phyloP scores from a whole-genome alignment of 2,888 invertebrate species.

The Lordiphosa andalusiaca region DNA sequence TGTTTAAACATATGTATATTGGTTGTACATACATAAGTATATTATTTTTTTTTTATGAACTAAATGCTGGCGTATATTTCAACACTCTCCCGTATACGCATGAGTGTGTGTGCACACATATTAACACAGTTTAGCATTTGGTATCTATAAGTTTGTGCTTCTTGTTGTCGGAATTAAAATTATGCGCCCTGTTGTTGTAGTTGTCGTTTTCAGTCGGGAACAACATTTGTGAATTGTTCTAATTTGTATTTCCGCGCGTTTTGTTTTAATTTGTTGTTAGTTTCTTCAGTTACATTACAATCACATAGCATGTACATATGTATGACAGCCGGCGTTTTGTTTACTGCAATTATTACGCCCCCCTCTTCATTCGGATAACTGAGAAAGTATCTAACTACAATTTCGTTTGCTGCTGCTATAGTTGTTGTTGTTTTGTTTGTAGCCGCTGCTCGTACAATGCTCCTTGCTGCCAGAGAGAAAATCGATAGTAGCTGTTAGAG shows the following conservation, averaged over 20 bases:
- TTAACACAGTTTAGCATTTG: constrained; percentile 35
- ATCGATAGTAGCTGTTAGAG: too few relatives aligned
- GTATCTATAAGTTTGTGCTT: constrained; percentile 59
- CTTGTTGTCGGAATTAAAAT: constrained; percentile 32
- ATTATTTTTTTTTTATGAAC: constrained; percentile 33
- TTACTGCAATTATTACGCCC: constrained; percentile 23
- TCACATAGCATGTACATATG: constrained; percentile 3
- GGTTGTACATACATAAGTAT: constrained; percentile 1
- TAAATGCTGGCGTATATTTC: constrained; percentile 25
- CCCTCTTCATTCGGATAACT: background rate
- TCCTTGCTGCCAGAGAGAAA: too few relatives aligned
- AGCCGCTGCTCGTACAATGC: too few relatives aligned
- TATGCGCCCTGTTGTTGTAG: constrained; percentile 43
- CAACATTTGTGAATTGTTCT: constrained; percentile 47
- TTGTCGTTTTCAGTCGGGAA: constrained; percentile 37
- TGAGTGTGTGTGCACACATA: constrained; percentile 12
- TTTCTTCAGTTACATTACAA: constrained; percentile 24
- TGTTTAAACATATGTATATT: constrained; percentile 4
- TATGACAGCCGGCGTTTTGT: constrained; percentile 54
- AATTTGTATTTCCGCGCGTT: constrained; percentile 62
- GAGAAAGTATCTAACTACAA: constrained; percentile 28
- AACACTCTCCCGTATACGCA: constrained; percentile 22
- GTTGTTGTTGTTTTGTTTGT: too few relatives aligned
- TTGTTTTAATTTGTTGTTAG: constrained; percentile 20
- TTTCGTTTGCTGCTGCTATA: constrained; percentile 32